phyloP scores from a whole-genome alignment of 2,888 invertebrate genomes.

The Ischnus inquisitorius region DNA sequence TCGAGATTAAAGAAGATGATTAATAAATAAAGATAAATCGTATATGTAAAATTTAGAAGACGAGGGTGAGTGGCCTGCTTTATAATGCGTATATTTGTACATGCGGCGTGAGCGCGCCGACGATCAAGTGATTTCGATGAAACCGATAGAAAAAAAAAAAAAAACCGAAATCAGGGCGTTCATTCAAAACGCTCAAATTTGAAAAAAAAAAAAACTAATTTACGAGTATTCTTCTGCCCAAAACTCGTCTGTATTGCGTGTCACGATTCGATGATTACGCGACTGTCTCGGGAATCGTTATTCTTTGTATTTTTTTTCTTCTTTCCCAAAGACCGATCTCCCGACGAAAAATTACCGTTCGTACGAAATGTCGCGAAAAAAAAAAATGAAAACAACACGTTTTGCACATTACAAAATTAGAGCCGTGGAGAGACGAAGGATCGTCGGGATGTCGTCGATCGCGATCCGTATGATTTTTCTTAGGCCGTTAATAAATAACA shows the following conservation, averaged over 20 bases:
- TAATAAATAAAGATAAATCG: conserved; percentile 45
- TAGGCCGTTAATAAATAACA: conserved; percentile 51
- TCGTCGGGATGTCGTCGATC: conserved; percentile 23
- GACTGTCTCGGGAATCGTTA: conserved; percentile 37
- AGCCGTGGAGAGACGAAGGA: conserved; percentile 12
- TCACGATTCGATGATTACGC: conserved; percentile 46
- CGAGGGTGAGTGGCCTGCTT: conserved; percentile 67
- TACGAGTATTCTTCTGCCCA: conserved; percentile 31
- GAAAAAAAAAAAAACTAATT: conserved; percentile 39
- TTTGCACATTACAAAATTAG: neutral
- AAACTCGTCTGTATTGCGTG: conserved; percentile 41
- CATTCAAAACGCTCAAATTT: conserved; percentile 29
- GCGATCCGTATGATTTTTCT: conserved; percentile 48
- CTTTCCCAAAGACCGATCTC: conserved; percentile 23
- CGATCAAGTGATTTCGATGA: conserved; percentile 55
- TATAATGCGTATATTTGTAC: conserved; percentile 66
- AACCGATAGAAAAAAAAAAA: conserved; percentile 29
- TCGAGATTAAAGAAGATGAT: conserved; percentile 54
- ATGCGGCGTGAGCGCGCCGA: conserved; percentile 52
- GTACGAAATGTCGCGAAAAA: conserved; percentile 34
- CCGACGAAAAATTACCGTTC: conserved; percentile 47
- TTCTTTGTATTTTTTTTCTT: conserved; percentile 37
- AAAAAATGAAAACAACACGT: neutral
- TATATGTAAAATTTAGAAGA: conserved; percentile 58
- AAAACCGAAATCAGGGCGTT: conserved; percentile 8